Base-by-base conservation (phyloP, 2,797 vertebrate species). In the Danio jaintianensis region DNA sequence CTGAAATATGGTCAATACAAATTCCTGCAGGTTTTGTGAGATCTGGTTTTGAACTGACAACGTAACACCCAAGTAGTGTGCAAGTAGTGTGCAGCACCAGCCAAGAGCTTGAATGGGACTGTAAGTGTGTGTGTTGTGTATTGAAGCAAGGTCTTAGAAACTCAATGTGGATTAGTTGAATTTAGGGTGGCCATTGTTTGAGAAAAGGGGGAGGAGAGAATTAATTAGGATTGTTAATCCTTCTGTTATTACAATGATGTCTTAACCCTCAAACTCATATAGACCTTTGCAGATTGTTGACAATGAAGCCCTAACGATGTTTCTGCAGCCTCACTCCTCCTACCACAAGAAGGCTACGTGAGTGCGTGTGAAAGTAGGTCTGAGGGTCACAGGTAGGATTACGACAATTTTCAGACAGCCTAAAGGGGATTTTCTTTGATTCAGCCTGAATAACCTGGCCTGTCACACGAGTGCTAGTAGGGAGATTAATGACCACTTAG, bases 221-320 rank as follows among this genome's bases (percentile, higher is more conserved):
- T 86, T 89, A 88, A 90, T 90, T 87, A 90, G 83, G 82, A 77
- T 85, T 72, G 68, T 85, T 88, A 89, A 89, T 89, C 85, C 83
- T 79, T 68, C 83, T 85, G 78, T 89, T 89, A 87, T 88, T 89
- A 86, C 81, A 81, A 82, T 70, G 63, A 40, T 70, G 81, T 82
- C 79, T 48, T 36, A 70, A 55, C 59, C 67, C 72, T 73, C 52
- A 62, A 63, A 80, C 78, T 72, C 81, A 47, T 56, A 1, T 75
- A 63, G 42, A 58, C 58, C 86, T 84, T 88, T 81, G 87, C 83
- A 78, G 80, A 82, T 82, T 79, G 79, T 85, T 86, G 83, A 82
- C 72, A 79, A 72, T 75, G 87, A 64, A 48, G 36, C 42, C 79
- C 81, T 87, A 90, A 87, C 72, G 81, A 89, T 69, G 53, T 59